These are phyloP conservation scores for Archegozetes longisetosus DNA, from an alignment of 1,140 invertebrate species.

Conservation along the genomic window DNA sequence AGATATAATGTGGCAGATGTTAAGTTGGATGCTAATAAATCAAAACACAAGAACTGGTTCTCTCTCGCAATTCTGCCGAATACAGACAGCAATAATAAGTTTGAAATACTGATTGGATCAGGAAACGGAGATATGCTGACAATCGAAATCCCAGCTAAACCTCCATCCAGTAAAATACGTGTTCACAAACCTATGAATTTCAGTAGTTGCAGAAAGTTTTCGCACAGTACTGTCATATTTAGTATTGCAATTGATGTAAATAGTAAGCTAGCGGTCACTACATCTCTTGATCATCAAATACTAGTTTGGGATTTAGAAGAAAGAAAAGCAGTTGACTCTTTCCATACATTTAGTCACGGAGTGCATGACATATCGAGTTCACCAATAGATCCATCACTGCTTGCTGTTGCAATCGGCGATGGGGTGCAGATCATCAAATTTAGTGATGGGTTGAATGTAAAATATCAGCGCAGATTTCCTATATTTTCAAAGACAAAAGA, in stretches of 20 bases:
- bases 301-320: neutral
- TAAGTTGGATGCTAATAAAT: neutral
- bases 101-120: neutral
- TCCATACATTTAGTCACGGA: neutral
- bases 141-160: neutral
- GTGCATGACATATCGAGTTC: neutral
- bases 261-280: neutral
- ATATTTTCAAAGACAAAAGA: neutral
- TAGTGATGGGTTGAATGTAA: neutral
- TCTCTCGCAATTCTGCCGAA: neutral
- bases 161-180: neutral
- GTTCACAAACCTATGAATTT: neutral
- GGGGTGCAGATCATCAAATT: neutral
- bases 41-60: neutral
- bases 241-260: neutral
- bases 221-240: neutral
- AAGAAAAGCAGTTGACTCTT: neutral
- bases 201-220: neutral
- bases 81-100: neutral
- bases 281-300: neutral
- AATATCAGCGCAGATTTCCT: neutral
- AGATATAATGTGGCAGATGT: neutral
- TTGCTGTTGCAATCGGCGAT: neutral
- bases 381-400: neutral
- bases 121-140: neutral